phyloP scores from a whole-genome alignment of 2,888 invertebrate species.

The Trachelus stipa region DNA sequence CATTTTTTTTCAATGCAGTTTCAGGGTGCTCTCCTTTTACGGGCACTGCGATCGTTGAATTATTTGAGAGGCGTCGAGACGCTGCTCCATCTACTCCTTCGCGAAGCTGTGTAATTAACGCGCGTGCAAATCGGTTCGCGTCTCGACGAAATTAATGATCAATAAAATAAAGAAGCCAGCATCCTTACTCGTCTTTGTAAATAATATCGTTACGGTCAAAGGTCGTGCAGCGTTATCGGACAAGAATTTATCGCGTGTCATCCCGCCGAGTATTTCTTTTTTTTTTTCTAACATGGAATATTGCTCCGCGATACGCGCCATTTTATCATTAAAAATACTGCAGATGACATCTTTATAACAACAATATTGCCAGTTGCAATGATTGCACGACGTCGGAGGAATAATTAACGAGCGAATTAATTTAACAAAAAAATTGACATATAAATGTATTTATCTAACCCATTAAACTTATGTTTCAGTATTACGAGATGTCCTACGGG shows the following conservation, averaged over 20 bases:
- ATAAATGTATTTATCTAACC: neutral
- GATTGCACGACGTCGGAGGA: neutral
- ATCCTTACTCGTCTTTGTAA: neutral
- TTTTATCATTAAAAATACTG: neutral
- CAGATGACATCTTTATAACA: neutral
- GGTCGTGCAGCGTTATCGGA: neutral
- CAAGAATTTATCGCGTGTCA: neutral
- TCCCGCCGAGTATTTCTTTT: neutral
- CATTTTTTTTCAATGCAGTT: neutral
- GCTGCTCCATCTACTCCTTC: neutral
- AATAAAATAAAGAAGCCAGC: conserved; percentile 55
- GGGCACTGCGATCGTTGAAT: neutral
- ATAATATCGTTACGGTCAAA: neutral
- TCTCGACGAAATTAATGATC: neutral
- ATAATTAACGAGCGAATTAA: neutral
- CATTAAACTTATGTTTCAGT: conserved; percentile 73
- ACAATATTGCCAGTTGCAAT: neutral
- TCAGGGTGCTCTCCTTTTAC: neutral
- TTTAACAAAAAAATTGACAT: no score
- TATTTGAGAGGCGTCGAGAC: neutral
- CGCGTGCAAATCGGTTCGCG: neutral
- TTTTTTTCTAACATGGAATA: neutral
- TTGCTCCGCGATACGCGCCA: neutral
- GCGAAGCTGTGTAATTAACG: neutral
- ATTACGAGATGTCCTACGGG: conserved; percentile 97